Percentiles rank a stretch among this genome's conserved stretches.
Evolutionary conservation across 2,888 invertebrate genomes (phyloP).

Genomic region (Dryadula phaetusa): DNA sequence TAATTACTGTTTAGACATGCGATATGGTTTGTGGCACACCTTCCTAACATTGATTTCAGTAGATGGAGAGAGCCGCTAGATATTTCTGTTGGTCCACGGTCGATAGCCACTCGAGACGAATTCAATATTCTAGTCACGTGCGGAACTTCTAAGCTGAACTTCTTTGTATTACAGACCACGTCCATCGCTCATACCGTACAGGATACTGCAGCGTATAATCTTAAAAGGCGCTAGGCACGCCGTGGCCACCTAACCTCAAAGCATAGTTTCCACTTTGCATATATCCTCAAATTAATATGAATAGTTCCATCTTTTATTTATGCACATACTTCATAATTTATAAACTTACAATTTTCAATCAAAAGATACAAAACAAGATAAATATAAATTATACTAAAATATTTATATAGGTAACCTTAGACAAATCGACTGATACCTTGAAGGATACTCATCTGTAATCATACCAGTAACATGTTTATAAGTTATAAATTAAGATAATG

Average conservation of each 20-base stretch:
- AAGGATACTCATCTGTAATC: not conserved
- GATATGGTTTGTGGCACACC: slow-evolving; percentile 47
- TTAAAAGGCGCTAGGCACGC: slow-evolving; percentile 61
- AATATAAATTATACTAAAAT: too few species aligned
- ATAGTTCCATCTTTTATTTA: not conserved
- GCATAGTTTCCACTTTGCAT: slow-evolving; percentile 54
- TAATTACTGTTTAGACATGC: slow-evolving; percentile 50
- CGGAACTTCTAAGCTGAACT: slow-evolving; percentile 59
- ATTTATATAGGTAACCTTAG: not conserved
- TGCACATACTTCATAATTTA: not conserved
- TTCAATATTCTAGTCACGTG: slow-evolving; percentile 62
- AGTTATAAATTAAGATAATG: slow-evolving; percentile 11
- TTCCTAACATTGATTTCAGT: slow-evolving; percentile 43
- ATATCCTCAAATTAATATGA: slow-evolving; percentile 3
- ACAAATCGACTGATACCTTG: not conserved
- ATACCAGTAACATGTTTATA: slow-evolving; percentile 2
- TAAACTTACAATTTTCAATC: too few species aligned
- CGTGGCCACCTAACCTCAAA: slow-evolving; percentile 64
- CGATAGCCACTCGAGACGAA: slow-evolving; percentile 26
- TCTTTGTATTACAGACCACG: slow-evolving; percentile 65
- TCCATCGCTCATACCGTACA: slow-evolving; percentile 55
- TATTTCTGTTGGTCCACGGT: slow-evolving; percentile 22
- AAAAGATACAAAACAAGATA: not conserved
- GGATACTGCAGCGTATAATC: slow-evolving; percentile 68
- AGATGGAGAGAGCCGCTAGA: slow-evolving; percentile 22